These are phyloP conservation scores for Quadriops clusia DNA, from an alignment of 2,888 invertebrate species.

Conservation along the genomic window DNA sequence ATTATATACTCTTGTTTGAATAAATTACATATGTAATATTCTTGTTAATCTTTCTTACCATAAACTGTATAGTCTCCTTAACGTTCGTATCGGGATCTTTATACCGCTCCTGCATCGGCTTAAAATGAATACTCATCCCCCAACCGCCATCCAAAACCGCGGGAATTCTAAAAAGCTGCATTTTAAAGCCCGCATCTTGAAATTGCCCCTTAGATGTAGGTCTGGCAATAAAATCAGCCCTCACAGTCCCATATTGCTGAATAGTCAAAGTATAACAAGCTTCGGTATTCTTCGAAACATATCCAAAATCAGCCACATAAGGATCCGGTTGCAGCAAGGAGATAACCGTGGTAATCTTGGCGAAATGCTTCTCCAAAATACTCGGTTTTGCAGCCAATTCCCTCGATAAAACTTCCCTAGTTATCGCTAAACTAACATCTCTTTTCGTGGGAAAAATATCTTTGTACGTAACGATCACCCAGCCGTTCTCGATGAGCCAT, in stretches of 20 bases:
- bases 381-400: slow-evolving; percentile 38
- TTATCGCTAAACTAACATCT: slow-evolving; percentile 51
- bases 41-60: too few relatives aligned
- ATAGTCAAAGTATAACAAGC: slow-evolving; percentile 39
- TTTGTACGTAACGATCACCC: slow-evolving; percentile 29
- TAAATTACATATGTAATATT: too few relatives aligned
- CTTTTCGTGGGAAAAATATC: slow-evolving; percentile 41
- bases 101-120: too few relatives aligned
- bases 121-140: too few relatives aligned
- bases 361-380: slow-evolving; percentile 29
- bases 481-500: slow-evolving; percentile 22
- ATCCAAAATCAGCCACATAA: slow-evolving; percentile 46
- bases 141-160: too few relatives aligned
- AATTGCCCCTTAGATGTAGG: too few relatives aligned
- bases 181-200: too few relatives aligned
- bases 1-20: too few relatives aligned
- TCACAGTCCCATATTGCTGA: slow-evolving; percentile 49
- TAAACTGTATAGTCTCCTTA: too few relatives aligned
- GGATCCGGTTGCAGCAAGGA: slow-evolving; percentile 32
- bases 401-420: slow-evolving; percentile 40
- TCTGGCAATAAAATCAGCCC: too few relatives aligned
- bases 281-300: slow-evolving; percentile 39
- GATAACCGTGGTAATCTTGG: slow-evolving; percentile 10
- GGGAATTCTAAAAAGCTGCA: too few relatives aligned
- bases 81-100: too few relatives aligned